Conservation (phyloP, 2,113 vertebrate genomes). For the Bos indicus region DNA sequence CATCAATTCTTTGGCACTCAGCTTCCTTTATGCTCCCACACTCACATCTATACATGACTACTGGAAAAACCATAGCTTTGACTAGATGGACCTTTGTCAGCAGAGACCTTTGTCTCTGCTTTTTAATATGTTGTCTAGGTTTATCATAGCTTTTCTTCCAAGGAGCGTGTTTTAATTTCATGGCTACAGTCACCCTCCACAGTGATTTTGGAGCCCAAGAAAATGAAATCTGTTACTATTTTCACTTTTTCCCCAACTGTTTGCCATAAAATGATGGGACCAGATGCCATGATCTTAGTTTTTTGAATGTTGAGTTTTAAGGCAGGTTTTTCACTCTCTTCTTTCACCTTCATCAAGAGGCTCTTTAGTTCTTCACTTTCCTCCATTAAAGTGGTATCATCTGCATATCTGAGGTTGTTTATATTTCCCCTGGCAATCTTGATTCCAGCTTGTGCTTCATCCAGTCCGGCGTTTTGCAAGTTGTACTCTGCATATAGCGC, state of each 20-base stretch:
- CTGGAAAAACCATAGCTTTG: not conserved
- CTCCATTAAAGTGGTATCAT: not conserved
- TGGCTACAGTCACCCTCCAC: not conserved
- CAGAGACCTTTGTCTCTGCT: not conserved
- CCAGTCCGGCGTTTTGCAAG: fast-evolving
- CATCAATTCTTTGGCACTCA: fast-evolving
- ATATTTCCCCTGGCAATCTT: not conserved
- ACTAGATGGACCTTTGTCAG: not conserved
- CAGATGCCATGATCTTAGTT: not conserved
- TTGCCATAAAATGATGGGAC: not conserved
- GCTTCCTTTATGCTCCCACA: not conserved
- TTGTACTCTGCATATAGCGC: not conserved
- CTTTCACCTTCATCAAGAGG: not conserved
- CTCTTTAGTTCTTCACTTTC: not conserved
- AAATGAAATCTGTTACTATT: not conserved
- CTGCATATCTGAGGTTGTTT: not conserved
- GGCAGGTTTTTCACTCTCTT: not conserved
- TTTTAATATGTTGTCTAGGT: not conserved
- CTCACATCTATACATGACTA: not conserved
- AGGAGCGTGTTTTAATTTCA: not conserved
- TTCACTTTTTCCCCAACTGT: not conserved
- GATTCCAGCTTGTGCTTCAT: not conserved
- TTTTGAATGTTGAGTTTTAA: not conserved
- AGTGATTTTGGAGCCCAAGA: not conserved
- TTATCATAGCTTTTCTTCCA: not conserved